Evolutionary conservation across 2,888 invertebrate species (phyloP), one percentile per base, ranked within the genome.

Genomic region (Cheilosia vernalis): DNA sequence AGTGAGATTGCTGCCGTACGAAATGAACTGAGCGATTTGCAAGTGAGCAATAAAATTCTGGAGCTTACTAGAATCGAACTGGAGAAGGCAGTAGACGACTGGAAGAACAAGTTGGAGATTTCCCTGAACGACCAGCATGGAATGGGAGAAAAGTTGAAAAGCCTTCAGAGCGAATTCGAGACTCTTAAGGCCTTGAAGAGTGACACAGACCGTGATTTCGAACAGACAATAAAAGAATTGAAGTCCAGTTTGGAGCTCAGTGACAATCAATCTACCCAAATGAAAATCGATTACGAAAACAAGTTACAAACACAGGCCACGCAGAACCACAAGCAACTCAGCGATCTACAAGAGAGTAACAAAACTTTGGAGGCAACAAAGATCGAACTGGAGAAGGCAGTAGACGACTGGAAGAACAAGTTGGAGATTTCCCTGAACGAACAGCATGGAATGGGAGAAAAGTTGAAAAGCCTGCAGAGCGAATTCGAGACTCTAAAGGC

Each of bases 81-180:
- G 30, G 64, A 74, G 42, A 72, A 51, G 27, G 15, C 19, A 21
- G 6, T 79, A 4, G 9, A 2, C 9, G 66, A 81, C 42, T 47
- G 53, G 13, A 69, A 81, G 15, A 69, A 24, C 6, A 73, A 79
- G 10, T 49, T 77, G 17, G 60, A 82, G 27, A 58, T 17, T 4
- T 40, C 64, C n/a, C 10, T 60, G 0, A 74, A 74, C 10, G 61
- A 80, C 27, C 76, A 44, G n/a, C 10, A 13, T 7, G 53, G 60
- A 21, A 19, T 63, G 78, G 10, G 56, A 87, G 42, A 70, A 15
- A 17, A 55, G 61, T 21, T 58, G 77, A 15, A 53, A 84, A 53
- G 53, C 58, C 17, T 66, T 64, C 10, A 37, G 70, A 21, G 42
- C 40, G 42, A 77, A 44, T 19, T 77, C 2, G 47, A 61, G 27